phyloP scores from a whole-genome alignment of 1,140 invertebrate genomes.

The Drosophila equinoxialis region DNA sequence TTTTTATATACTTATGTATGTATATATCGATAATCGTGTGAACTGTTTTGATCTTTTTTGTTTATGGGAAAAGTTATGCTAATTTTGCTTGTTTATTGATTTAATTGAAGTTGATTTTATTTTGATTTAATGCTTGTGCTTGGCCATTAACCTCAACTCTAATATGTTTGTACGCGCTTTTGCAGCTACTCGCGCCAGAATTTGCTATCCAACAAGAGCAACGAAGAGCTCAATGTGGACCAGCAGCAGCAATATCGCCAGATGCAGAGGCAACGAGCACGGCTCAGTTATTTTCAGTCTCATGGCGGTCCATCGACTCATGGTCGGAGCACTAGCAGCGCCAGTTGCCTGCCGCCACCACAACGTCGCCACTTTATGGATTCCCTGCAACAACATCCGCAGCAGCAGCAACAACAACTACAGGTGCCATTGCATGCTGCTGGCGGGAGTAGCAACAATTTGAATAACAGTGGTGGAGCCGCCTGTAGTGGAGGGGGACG shows the following conservation, averaged over 20 bases:
- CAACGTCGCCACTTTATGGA: constrained; percentile 61
- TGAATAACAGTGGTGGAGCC: constrained; percentile 55
- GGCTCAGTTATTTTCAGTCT: constrained; percentile 54
- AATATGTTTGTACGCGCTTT: constrained; percentile 61
- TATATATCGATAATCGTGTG: too few species aligned
- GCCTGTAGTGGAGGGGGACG: constrained; percentile 27
- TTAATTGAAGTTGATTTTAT: not conserved
- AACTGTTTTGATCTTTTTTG: not conserved
- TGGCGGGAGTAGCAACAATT: constrained; percentile 52
- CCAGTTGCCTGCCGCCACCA: constrained; percentile 50
- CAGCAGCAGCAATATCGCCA: constrained; percentile 67
- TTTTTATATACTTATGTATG: too few species aligned
- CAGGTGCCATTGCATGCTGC: constrained; percentile 37
- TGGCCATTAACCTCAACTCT: constrained; percentile 64
- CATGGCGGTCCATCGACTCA: constrained; percentile 42
- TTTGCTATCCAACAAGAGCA: constrained; percentile 89
- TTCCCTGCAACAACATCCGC: constrained; percentile 45
- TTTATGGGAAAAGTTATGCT: not conserved
- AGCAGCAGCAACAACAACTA: not conserved
- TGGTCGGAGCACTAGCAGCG: constrained; percentile 37
- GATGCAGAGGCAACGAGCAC: constrained; percentile 52
- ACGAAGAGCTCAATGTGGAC: constrained; percentile 84
- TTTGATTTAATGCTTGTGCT: constrained; percentile 40
- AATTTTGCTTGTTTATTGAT: constrained; percentile 14
- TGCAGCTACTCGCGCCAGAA: constrained; percentile 93